Percentiles rank a stretch among this genome's conserved stretches.
These are phyloP conservation scores for Pasiphila rectangulata DNA, from an alignment of 2,888 invertebrate species.

Conservation along the genomic window DNA sequence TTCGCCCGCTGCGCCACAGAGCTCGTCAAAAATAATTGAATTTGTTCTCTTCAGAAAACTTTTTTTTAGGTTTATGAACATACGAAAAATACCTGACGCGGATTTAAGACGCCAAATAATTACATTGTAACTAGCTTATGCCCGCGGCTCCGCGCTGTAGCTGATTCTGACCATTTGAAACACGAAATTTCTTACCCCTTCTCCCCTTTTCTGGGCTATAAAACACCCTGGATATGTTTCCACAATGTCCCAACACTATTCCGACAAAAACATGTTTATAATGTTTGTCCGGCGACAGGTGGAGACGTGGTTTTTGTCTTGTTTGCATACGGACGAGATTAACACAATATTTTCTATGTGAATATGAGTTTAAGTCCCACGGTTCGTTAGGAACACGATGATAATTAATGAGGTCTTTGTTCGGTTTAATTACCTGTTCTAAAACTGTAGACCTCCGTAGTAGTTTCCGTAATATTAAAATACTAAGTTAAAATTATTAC, in stretches of 20 bases:
- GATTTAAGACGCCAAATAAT: too few relatives aligned
- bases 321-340: conserved; percentile 32
- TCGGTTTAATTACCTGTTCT: too few relatives aligned
- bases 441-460: too few relatives aligned
- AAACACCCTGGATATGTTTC: too few relatives aligned
- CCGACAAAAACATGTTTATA: conserved; percentile 39
- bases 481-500: too few relatives aligned
- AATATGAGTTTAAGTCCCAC: conserved; percentile 5
- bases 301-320: conserved; percentile 45
- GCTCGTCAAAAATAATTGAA: not conserved
- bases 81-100: too few relatives aligned
- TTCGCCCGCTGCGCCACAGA: not conserved
- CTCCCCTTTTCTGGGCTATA: too few relatives aligned
- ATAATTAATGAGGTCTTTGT: not conserved
- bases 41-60: not conserved
- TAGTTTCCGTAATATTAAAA: too few relatives aligned
- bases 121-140: too few relatives aligned
- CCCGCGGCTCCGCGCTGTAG: too few relatives aligned
- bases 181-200: too few relatives aligned
- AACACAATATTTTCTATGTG: conserved; percentile 9
- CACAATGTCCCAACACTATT: conserved; percentile 24
- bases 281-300: conserved; percentile 54
- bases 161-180: too few relatives aligned
- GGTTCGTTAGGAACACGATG: not conserved
- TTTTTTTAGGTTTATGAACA: not conserved